Evolutionary conservation across 2,797 vertebrate genomes (phyloP).

Genomic region (Sebastes trivittatus): DNA sequence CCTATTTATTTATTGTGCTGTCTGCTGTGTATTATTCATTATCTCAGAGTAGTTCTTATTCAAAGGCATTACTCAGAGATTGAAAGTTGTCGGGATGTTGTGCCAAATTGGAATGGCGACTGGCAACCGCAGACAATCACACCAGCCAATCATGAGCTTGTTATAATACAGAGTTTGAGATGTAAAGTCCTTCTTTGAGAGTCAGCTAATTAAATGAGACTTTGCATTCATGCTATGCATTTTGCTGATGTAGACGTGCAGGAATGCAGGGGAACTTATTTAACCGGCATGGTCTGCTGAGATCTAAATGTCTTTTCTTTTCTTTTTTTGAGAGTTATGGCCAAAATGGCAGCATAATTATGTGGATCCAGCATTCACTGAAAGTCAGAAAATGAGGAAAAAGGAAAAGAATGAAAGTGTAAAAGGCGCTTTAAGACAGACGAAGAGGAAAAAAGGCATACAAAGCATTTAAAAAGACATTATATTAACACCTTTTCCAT

Average conservation of each 20-base stretch:
- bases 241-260: neutral
- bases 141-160: conserved; percentile 21
- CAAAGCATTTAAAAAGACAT: conserved; percentile 12
- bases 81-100: conserved; percentile 29
- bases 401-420: neutral
- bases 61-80: conserved; percentile 46
- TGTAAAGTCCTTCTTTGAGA: conserved; percentile 11
- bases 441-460: neutral
- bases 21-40: conserved; percentile 55
- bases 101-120: conserved; percentile 42
- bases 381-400: neutral
- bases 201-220: conserved; percentile 33
- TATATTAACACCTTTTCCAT: neutral
- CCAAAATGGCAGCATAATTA: neutral
- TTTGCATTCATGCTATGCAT: conserved; percentile 9
- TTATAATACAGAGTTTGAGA: conserved; percentile 4
- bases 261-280: neutral
- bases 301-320: neutral
- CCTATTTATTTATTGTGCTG: conserved; percentile 32
- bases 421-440: no score
- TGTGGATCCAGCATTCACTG: neutral
- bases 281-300: neutral
- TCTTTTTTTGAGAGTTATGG: neutral
- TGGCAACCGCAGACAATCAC: conserved; percentile 10
- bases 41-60: conserved; percentile 50